These are phyloP conservation scores for Gasterosteus aculeatus DNA, from an alignment of 2,113 vertebrate species.

Conservation along the genomic window DNA sequence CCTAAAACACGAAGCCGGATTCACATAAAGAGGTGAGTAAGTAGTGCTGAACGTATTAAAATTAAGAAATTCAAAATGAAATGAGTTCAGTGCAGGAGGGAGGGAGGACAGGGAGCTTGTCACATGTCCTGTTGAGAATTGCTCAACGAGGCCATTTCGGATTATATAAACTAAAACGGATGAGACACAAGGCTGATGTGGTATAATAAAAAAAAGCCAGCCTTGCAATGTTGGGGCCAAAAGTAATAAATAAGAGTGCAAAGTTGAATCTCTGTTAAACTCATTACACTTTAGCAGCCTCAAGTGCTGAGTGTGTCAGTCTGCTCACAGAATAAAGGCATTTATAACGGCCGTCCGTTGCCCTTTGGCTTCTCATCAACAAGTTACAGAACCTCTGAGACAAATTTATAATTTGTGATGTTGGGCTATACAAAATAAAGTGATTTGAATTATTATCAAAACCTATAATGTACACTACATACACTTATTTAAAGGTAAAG, in stretches of 20 bases:
- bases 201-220: conserved; percentile 34
- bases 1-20: conserved; percentile 51
- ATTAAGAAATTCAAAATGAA: conserved; percentile 58
- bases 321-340: conserved; percentile 27
- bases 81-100: conserved; percentile 11
- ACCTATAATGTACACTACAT: neutral
- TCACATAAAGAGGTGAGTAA: conserved; percentile 53
- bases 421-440: too few relatives aligned
- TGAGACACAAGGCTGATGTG: conserved; percentile 21
- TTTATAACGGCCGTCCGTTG: conserved; percentile 23
- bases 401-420: too few relatives aligned
- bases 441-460: neutral
- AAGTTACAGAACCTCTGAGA: conserved; percentile 12
- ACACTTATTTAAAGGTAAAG: neutral
- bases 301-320: conserved; percentile 59
- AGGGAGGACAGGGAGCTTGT: conserved; percentile 4
- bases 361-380: conserved; percentile 32
- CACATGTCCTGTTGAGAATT: conserved; percentile 3
- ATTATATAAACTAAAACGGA: conserved; percentile 7
- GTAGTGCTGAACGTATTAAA: conserved; percentile 59
- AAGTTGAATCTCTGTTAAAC: conserved; percentile 57
- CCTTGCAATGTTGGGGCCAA: conserved; percentile 42
- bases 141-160: conserved; percentile 18
- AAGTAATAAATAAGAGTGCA: conserved; percentile 58
- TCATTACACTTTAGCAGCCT: conserved; percentile 66